phyloP scores from a whole-genome alignment of 2,888 invertebrate genomes.

The Fragum sueziense region DNA sequence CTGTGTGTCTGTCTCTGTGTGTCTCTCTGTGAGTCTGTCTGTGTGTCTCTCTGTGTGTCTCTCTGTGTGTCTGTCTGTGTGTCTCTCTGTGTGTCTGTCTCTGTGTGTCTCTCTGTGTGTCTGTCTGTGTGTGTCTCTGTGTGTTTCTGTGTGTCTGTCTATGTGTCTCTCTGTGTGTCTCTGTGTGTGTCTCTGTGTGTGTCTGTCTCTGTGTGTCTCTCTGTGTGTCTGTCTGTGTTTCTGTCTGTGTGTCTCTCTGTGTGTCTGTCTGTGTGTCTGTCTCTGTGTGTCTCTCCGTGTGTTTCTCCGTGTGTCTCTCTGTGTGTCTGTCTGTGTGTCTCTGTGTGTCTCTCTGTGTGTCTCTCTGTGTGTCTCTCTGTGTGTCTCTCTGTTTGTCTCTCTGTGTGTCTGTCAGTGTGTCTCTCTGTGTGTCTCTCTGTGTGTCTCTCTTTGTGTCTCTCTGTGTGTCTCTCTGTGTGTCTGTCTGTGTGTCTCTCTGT shows the following conservation, averaged over 20 bases:
- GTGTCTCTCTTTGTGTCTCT: too few relatives aligned
- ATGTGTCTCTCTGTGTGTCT: background rate
- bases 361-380: slow-evolving; percentile 31
- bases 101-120: too few relatives aligned
- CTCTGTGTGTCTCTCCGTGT: too few relatives aligned
- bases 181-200: background rate
- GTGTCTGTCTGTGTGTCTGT: slow-evolving; percentile 28
- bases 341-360: slow-evolving; percentile 23
- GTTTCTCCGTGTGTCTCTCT: too few relatives aligned
- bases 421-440: slow-evolving; percentile 10
- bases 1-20: too few relatives aligned
- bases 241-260: slow-evolving; percentile 16
- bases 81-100: too few relatives aligned
- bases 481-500: background rate
- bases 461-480: slow-evolving; percentile 5
- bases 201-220: background rate
- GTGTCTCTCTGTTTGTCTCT: too few relatives aligned
- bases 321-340: slow-evolving; percentile 19
- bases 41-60: too few relatives aligned
- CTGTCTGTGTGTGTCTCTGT: too few relatives aligned
- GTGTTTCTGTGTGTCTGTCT: too few relatives aligned
- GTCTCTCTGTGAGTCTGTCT: too few relatives aligned
- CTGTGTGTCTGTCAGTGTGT: background rate
- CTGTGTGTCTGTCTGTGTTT: slow-evolving; percentile 19
- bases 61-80: too few relatives aligned